Conservation (phyloP, 2,113 vertebrate species). For the Leucoraja erinaceus region DNA sequence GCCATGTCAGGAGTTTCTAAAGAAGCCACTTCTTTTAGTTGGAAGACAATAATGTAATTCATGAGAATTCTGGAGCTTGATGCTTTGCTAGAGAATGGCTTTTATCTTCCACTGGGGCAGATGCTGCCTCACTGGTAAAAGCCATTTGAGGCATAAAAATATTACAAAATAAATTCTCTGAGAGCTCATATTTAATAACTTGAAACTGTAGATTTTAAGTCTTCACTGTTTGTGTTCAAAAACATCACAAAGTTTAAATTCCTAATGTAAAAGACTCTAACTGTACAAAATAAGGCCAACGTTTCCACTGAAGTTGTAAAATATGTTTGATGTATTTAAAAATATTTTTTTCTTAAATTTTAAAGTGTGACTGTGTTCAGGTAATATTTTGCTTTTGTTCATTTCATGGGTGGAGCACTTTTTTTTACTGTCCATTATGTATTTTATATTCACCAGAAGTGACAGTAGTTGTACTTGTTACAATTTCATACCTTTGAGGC, state of each 20-base stretch:
- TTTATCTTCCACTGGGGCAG: no score
- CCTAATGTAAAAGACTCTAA: not conserved
- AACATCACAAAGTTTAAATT: not conserved
- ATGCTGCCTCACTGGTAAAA: no score
- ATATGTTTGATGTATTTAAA: not conserved
- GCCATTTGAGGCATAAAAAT: no score
- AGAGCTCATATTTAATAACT: not conserved
- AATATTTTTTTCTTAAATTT: not conserved
- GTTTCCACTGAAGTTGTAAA: not conserved
- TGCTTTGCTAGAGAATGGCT: no score
- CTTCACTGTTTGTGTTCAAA: not conserved
- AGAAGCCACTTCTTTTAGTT: no score
- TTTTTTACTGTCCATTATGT: not conserved
- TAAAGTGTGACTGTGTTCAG: not conserved
- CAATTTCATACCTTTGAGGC: conserved; percentile 12
- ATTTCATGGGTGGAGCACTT: not conserved
- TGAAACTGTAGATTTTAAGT: not conserved
- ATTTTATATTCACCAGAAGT: not conserved
- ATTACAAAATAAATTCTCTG: not conserved
- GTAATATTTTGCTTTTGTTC: not conserved
- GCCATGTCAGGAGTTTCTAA: no score
- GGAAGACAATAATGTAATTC: no score
- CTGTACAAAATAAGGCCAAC: not conserved
- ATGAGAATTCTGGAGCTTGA: no score
- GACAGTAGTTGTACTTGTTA: not conserved